Evolutionary conservation across 2,113 vertebrate species (phyloP), one percentile per base, ranked within the genome.

Genomic region (Lontra canadensis): DNA sequence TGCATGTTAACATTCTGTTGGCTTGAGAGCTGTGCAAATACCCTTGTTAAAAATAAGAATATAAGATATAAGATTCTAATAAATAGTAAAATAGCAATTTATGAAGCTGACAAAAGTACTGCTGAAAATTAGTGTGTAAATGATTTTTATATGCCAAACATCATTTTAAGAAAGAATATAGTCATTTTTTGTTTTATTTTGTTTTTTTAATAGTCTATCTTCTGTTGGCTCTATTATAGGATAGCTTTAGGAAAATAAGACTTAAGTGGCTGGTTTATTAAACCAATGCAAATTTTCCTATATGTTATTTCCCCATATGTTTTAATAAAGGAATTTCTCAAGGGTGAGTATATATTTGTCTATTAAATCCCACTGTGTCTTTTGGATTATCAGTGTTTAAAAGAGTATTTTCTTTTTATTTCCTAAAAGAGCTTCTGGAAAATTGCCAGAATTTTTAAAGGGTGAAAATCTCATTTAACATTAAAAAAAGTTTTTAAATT

Each of bases 301-400:
- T 57, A 13, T 47, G 3, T 82, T 88, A 88, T 57, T 85, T 85
- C 57, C 31, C 65, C 42, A 21, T 57, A 17, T 39, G 3, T 74
- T 93, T 96, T 88, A 82, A 88, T 74, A 83, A 79, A 82, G 84
- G 89, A 74, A 82, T 83, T 95, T 81, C 67, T 93, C 63, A 74
- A 92, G 84, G 61, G 8, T 88, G 67, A 88, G 59, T 82, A 81
- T 74, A 82, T 11, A 71, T 61, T 80, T 95, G 73, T 55, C 36
- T 88, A 86, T 65, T 82, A 96, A 92, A 74, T 63, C n/a, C 55
- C 44, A 44, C 13, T 81, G 36, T 93, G 47, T 57, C 12, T 89
- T 78, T 88, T 57, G 76, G 34, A n/a, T 47, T 93, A 26, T 34
- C 23, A 80, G 49, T 71, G 29, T 88, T 96, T 76, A 29, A 88